These are phyloP conservation scores for Meloidogyne chitwoodi DNA, from an alignment of 1,140 invertebrate genomes.

Conservation along the genomic window DNA sequence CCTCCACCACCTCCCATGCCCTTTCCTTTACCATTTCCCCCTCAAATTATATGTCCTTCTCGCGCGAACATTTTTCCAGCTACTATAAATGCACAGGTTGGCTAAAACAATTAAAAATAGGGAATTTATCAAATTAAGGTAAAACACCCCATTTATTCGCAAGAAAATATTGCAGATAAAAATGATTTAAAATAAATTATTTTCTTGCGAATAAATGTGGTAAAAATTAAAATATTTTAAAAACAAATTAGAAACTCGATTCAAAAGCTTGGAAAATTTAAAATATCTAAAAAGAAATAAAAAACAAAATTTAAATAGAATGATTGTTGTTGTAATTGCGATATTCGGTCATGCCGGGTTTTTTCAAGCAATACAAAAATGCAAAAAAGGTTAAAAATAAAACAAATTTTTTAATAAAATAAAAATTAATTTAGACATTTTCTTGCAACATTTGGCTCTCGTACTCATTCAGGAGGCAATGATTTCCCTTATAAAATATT, in stretches of 20 bases:
- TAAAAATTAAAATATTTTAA: no score
- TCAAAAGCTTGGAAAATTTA: no score
- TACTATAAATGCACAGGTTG: background rate
- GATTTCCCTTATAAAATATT: background rate
- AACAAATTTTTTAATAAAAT: background rate
- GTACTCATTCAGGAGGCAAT: background rate
- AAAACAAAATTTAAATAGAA: constrained; percentile 1
- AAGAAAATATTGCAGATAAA: no score
- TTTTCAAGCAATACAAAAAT: background rate
- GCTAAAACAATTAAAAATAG: background rate
- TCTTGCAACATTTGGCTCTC: constrained; percentile 1
- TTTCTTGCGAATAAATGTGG: no score
- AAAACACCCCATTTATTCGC: no score
- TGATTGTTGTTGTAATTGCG: constrained; percentile 22
- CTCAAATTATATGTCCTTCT: background rate
- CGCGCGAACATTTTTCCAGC: background rate
- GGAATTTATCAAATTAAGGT: background rate
- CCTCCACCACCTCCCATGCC: background rate
- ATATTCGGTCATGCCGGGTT: background rate
- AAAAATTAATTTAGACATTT: background rate
- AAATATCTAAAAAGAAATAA: no score
- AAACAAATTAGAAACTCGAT: no score
- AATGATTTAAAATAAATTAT: no score
- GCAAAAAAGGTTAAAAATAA: background rate
- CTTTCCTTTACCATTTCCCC: background rate